phyloP scores from a whole-genome alignment of 2,113 vertebrate genomes.

The Halichoerus grypus region DNA sequence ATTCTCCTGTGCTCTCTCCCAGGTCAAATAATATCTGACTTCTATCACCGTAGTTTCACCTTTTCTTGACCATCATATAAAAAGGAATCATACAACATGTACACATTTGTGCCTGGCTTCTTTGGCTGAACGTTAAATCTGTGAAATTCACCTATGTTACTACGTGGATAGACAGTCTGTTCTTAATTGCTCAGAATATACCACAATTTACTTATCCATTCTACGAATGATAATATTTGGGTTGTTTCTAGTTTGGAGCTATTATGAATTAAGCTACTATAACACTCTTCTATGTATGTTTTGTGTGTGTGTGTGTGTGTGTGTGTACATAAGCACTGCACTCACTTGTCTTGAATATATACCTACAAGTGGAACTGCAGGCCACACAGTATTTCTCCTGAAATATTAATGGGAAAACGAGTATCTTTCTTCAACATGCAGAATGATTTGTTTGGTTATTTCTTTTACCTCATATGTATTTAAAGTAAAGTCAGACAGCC shows the following conservation, averaged over 20 bases:
- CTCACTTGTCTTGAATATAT: constrained; percentile 1
- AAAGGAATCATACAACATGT: not conserved
- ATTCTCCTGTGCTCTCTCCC: not conserved
- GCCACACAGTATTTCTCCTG: not conserved
- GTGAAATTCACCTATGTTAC: not conserved
- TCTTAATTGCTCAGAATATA: not conserved
- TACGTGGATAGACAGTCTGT: not conserved
- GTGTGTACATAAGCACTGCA: not conserved
- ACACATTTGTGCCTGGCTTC: not conserved
- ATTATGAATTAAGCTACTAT: not conserved
- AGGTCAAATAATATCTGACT: not conserved
- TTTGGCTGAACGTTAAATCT: not conserved
- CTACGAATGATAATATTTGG: not conserved
- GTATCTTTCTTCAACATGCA: not conserved
- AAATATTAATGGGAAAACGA: constrained; percentile 40
- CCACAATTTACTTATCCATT: not conserved
- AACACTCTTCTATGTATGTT: not conserved
- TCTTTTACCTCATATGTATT: constrained; percentile 2
- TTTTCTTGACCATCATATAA: not conserved
- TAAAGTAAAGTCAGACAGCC: not conserved
- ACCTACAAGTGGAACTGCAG: not conserved
- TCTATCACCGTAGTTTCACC: not conserved
- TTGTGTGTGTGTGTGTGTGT: too few species aligned
- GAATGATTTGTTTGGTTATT: constrained; percentile 15
- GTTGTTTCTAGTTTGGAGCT: constrained; percentile 10